Percentiles rank a stretch among this genome's conserved stretches.
phyloP scores from a whole-genome alignment of 92 coral and sea anemone species.

The Pocillopora meandrina region DNA sequence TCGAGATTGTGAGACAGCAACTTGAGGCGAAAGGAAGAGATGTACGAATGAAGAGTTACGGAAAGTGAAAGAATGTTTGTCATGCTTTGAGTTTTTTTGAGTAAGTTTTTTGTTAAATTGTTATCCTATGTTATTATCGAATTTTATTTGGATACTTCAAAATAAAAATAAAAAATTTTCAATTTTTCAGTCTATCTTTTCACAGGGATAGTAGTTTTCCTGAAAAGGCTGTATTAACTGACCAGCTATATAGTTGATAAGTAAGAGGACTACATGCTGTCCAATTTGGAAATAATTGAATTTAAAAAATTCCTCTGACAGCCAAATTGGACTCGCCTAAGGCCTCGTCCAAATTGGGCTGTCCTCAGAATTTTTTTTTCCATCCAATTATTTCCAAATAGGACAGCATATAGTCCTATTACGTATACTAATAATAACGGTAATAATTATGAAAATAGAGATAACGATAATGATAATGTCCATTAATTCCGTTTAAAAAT shows the following conservation, averaged over 20 bases:
- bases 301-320: no score
- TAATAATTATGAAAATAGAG: no score
- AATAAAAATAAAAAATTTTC: neutral
- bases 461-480: no score
- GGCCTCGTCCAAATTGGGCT: no score
- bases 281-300: neutral
- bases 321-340: no score
- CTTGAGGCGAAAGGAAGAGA: conserved; percentile 35
- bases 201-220: neutral
- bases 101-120: conserved; percentile 3
- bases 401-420: no score
- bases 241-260: conserved; percentile 2
- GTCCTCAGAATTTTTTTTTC: no score
- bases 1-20: no score
- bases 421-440: no score
- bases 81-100: conserved; percentile 24
- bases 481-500: no score
- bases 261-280: neutral
- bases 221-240: neutral
- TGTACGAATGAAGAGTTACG: conserved; percentile 12
- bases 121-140: neutral
- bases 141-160: neutral
- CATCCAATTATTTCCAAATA: no score
- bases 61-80: conserved; percentile 36
- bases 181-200: neutral